phyloP scores from a whole-genome alignment of 2,797 vertebrate species.

The Lagodon rhomboides region DNA sequence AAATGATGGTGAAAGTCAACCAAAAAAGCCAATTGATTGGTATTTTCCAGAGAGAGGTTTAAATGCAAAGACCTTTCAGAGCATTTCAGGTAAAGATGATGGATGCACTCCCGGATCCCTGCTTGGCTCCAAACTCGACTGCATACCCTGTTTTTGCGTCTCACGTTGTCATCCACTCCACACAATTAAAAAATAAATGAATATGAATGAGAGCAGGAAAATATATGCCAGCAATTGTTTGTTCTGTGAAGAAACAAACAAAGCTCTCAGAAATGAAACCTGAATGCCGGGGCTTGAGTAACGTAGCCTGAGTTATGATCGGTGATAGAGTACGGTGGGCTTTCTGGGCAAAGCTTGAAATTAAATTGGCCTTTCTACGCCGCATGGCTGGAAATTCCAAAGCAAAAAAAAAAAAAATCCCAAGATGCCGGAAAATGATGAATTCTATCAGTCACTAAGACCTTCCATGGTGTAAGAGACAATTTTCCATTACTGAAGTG shows the following conservation, averaged over 20 bases:
- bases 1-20: background rate
- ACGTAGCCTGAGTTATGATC: constrained; percentile 68
- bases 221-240: constrained; percentile 35
- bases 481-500: constrained; percentile 84
- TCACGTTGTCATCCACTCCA: background rate
- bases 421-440: constrained; percentile 79
- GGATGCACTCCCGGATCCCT: background rate
- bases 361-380: constrained; percentile 76
- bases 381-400: constrained; percentile 67
- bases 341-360: constrained; percentile 69
- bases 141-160: background rate
- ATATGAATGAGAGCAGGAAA: constrained; percentile 1
- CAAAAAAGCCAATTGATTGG: background rate
- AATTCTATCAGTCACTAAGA: constrained; percentile 85
- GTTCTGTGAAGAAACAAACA: constrained; percentile 59
- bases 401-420: constrained; percentile 77
- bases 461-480: constrained; percentile 77
- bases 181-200: constrained; percentile 25
- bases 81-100: constrained; percentile 7
- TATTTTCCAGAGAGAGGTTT: background rate
- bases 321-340: constrained; percentile 55
- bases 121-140: background rate
- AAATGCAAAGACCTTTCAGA: constrained; percentile 3
- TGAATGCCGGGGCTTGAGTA: constrained; percentile 43
- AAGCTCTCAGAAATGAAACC: constrained; percentile 58